Conservation (phyloP, 2,113 vertebrate species). For the Glaucomys volans region DNA sequence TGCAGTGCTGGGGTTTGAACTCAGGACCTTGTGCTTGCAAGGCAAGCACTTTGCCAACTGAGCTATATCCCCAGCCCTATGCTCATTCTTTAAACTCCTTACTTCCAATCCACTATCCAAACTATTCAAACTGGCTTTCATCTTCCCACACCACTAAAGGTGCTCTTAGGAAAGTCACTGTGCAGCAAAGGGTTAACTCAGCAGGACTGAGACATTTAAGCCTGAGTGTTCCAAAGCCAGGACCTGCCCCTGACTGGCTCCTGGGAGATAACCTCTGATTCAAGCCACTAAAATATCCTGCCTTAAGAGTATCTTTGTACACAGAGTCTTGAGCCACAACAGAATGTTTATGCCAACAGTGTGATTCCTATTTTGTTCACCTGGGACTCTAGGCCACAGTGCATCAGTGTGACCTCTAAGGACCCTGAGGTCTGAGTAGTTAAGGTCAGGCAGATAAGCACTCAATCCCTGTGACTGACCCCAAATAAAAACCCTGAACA, state of each 20-base stretch:
- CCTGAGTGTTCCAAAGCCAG: not conserved
- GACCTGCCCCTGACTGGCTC: not conserved
- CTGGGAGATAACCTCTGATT: not conserved
- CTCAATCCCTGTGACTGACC: not conserved
- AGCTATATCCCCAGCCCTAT: too few species aligned
- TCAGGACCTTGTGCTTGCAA: too few species aligned
- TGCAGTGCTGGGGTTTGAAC: too few species aligned
- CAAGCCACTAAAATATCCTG: not conserved
- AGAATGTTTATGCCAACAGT: conserved; percentile 6
- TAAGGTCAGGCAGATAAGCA: conserved; percentile 12
- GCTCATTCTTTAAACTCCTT: not conserved
- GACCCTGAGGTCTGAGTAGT: not conserved
- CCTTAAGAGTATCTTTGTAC: not conserved
- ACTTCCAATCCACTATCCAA: not conserved
- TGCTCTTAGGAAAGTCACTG: not conserved
- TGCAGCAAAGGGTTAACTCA: not conserved
- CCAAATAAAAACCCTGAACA: not conserved
- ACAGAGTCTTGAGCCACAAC: not conserved
- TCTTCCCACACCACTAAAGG: not conserved
- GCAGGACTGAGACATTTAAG: not conserved
- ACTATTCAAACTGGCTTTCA: not conserved
- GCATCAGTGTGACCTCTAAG: not conserved
- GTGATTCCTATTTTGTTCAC: conserved; percentile 34
- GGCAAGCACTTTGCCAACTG: too few species aligned
- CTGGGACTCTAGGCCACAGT: not conserved